phyloP scores from a whole-genome alignment of 2,888 invertebrate species.

The Agrotis puta region DNA sequence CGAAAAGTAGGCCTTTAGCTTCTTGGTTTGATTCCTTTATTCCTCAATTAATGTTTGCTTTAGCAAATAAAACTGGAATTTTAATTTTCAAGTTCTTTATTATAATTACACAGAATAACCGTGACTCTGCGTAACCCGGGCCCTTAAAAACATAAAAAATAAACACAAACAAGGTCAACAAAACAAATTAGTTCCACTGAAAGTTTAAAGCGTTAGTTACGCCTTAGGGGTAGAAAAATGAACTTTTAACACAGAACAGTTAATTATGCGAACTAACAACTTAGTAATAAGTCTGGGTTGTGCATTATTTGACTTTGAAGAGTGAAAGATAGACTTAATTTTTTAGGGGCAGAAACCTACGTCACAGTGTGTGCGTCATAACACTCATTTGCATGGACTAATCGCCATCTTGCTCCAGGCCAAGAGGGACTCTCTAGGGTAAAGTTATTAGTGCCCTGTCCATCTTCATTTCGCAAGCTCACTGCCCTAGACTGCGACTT shows the following conservation, averaged over 20 bases:
- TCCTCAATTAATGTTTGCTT: too few species aligned
- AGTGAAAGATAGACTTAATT: neutral
- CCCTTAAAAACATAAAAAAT: slow-evolving; percentile 1
- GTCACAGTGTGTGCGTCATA: slow-evolving; percentile 37
- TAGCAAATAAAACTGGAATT: neutral
- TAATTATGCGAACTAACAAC: slow-evolving; percentile 49
- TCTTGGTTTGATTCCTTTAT: too few species aligned
- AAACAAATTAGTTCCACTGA: slow-evolving; percentile 48
- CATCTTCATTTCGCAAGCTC: slow-evolving; percentile 67
- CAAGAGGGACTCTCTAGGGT: slow-evolving; percentile 53
- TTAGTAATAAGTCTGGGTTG: slow-evolving; percentile 29
- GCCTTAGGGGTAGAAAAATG: slow-evolving; percentile 43
- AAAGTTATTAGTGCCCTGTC: slow-evolving; percentile 69
- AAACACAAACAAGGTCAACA: slow-evolving; percentile 28
- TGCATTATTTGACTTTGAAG: slow-evolving; percentile 29
- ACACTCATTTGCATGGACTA: slow-evolving; percentile 66
- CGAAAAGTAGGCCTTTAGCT: neutral
- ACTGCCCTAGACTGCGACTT: slow-evolving; percentile 61
- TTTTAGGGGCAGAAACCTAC: neutral
- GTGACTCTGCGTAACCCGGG: neutral
- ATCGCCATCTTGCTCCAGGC: slow-evolving; percentile 59
- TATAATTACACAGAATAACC: neutral
- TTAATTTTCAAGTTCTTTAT: neutral
- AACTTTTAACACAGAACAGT: slow-evolving; percentile 44
- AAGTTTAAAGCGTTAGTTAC: slow-evolving; percentile 38